Base-by-base conservation (phyloP, 2,797 vertebrate genomes). In the Parauchenoglanis punctatus region DNA sequence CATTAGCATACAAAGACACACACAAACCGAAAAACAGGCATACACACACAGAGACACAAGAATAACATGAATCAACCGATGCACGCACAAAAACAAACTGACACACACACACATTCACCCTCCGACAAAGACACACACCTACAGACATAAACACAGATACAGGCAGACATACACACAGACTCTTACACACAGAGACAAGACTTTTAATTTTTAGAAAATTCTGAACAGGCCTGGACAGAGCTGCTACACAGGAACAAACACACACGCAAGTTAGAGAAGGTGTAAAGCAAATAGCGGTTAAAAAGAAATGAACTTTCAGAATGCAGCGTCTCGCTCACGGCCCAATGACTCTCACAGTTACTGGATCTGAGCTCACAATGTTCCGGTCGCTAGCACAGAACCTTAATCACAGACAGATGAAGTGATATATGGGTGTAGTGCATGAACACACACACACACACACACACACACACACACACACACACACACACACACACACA, bases 161-260 rank as follows among this genome's bases (percentile, higher is more conserved):
- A 78, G 46, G 10, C 46, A 77, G 1, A 76, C 75, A 20, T 3
- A 11, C n/a, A 20, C 52, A 11, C 49, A 52, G 13, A 28, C 35
- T 4, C 49, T 28, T 13, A 49, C 31, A 58, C 52, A 23, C 4
- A 11, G 17, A 81, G 18, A 81, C 56, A 25, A 81, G 56, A 81
- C 20, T 61, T 81, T 81, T 44, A 81, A 61, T 81, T 81, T 35
- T 40, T 40, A 25, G 10, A 40, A 81, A 59, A 44, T 44, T 61
- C 78, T 44, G 31, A 81, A 44, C 78, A 81, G 78, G 78, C 35
- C 78, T 25, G 58, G 56, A 81, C 78, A 81, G 56, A 61, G 56
- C 35, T 25, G 78, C 46, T 40, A 61, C 56, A 40, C 56, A 25
- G 56, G 20, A 77, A 56, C 75, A 31, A 77, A 77, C n/a, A 31